Evolutionary conservation across 2,113 vertebrate genomes (phyloP).

Genomic region (Phalacrocorax aristotelis): DNA sequence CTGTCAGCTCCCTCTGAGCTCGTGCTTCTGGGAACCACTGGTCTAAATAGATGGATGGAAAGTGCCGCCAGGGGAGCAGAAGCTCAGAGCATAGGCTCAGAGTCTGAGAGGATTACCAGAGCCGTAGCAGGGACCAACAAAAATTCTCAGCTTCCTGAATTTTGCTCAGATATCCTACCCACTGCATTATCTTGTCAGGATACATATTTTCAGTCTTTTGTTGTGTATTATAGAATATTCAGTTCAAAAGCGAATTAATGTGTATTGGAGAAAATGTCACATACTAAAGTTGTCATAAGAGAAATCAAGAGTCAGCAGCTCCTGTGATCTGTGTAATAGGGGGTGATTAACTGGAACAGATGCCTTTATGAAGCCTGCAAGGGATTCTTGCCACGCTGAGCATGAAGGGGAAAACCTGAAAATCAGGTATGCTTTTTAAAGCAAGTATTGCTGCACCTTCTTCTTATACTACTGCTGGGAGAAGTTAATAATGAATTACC

Average conservation of each 20-base stretch:
- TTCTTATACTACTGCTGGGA: background rate
- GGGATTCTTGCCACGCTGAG: background rate
- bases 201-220: background rate
- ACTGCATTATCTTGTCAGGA: background rate
- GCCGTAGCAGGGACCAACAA: background rate
- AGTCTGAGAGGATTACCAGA: background rate
- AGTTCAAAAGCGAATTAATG: background rate
- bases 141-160: background rate
- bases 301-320: background rate
- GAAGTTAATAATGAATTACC: background rate
- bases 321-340: background rate
- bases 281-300: background rate
- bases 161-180: background rate
- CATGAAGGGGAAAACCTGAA: background rate
- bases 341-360: background rate
- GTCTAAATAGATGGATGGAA: background rate
- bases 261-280: background rate
- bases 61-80: background rate
- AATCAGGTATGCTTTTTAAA: background rate
- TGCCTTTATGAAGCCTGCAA: background rate
- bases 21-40: background rate
- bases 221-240: background rate
- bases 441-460: background rate
- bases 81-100: background rate
- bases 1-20: constrained; percentile 36